Evolutionary conservation across 2,113 vertebrate genomes (phyloP), one percentile per base, ranked within the genome.

Genomic region (Mugil cephalus): DNA sequence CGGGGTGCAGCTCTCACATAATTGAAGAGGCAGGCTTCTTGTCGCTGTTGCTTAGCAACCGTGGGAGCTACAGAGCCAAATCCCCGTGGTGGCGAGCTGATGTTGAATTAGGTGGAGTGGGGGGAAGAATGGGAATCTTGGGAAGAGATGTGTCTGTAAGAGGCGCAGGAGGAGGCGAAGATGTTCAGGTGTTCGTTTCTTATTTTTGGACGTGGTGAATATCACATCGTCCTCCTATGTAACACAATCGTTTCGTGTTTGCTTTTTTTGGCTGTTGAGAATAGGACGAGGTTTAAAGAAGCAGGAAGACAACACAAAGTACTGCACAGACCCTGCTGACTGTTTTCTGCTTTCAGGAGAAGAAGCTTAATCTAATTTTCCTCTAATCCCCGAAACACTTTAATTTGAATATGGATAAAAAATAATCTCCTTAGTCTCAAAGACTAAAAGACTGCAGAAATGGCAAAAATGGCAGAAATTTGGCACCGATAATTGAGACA

Each of bases 31-130:
- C 90, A 93, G 90, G 91, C 91, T 91, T 93, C 89, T 91, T 90
- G 87, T 93, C 88, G 73, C 90, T 94, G 94, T 95, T 94, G 93
- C 94, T 85, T 91, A 88, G 94, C 92, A 94, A 94, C 94, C 85
- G 4, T 63, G 43, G 74, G 91, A 92, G 88, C 89, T 79, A 88
- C 86, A 75, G 90, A 91, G 77, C 91, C 84, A 91, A 93, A 94
- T 91, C 91, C 90, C 88, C 34, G 52, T 84, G 83, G 77, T 88
- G 89, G 87, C 54, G 67, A 88, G 88, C 84, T 86, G 91, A 92
- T 90, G 91, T 85, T 86, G 88, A 92, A 91, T 93, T 88, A 90
- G 80, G 79, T 58, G 74, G 69, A 77, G 80, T 68, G 86, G 80
- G 77, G 72, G 74, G 58, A 74, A 85, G 48, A 85, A 75, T 69